Evolutionary conservation across 2,797 vertebrate genomes (phyloP).

Genomic region (Diplodus puntazzo): DNA sequence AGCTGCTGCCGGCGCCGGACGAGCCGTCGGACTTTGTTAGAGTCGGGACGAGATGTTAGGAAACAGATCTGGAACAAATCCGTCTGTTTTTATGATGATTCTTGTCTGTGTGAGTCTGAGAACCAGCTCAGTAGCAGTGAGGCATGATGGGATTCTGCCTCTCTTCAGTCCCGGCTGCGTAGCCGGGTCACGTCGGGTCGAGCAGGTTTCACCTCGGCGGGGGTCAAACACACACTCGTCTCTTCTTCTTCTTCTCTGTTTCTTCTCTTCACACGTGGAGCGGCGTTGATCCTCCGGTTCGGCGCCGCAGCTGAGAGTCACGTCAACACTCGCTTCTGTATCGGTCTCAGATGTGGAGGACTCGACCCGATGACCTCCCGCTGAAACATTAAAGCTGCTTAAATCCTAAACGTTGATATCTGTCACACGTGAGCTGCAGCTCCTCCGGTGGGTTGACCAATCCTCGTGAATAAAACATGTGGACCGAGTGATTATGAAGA

Average conservation of each 20-base stretch:
- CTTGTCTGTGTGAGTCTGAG: background rate
- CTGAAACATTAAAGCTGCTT: background rate
- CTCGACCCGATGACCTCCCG: too few relatives aligned
- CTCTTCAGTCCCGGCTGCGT: background rate
- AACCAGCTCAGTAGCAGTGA: background rate
- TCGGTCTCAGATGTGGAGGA: background rate
- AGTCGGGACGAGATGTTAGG: background rate
- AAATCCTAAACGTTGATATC: conserved; percentile 22
- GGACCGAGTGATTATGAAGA: conserved; percentile 27
- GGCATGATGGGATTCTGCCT: conserved; percentile 18
- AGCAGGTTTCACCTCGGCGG: conserved; percentile 24
- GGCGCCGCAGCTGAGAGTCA: too few relatives aligned
- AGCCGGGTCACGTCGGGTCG: conserved; percentile 19
- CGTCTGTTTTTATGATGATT: background rate
- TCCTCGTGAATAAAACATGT: conserved; percentile 49
- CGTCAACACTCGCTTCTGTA: too few relatives aligned
- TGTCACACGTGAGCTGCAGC: background rate
- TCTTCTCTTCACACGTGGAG: background rate
- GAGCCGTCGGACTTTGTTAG: too few relatives aligned
- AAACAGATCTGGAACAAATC: background rate
- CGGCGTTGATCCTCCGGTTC: background rate
- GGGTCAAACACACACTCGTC: conserved; percentile 22
- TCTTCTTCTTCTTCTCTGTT: background rate
- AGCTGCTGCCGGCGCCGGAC: too few relatives aligned
- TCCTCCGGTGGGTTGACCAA: too few relatives aligned